Percentiles rank a stretch among this genome's conserved stretches.
These are phyloP conservation scores for Drosophila incognita DNA, from an alignment of 2,888 invertebrate species.

Conservation along the genomic window DNA sequence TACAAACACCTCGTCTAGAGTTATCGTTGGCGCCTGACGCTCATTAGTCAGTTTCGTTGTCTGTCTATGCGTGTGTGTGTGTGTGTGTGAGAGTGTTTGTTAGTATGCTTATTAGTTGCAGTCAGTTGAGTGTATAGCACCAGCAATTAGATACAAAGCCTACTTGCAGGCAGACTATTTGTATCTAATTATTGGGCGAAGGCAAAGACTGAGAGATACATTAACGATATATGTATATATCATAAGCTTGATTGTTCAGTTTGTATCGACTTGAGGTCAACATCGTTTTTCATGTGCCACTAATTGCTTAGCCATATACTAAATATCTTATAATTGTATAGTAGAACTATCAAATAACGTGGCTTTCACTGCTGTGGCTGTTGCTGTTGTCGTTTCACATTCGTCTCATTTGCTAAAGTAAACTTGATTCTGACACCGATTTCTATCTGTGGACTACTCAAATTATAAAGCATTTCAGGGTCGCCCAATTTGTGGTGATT, in stretches of 20 bases:
- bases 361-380: conserved; percentile 9
- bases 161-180: conserved; percentile 10
- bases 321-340: neutral
- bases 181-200: neutral
- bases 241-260: conserved; percentile 18
- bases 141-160: conserved; percentile 39
- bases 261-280: conserved; percentile 62
- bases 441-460: conserved; percentile 10
- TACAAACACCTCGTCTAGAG: conserved; percentile 10
- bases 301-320: conserved; percentile 55
- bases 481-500: conserved; percentile 41
- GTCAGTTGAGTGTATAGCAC: conserved; percentile 20
- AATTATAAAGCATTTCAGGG: conserved; percentile 53
- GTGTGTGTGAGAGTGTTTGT: conserved; percentile 27
- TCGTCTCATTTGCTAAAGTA: conserved; percentile 60
- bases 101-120: conserved; percentile 61
- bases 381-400: conserved; percentile 34
- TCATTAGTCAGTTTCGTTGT: conserved; percentile 15
- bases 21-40: conserved; percentile 6
- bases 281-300: conserved; percentile 56
- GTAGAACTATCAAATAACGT: conserved; percentile 24
- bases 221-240: conserved; percentile 10
- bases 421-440: conserved; percentile 22
- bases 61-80: neutral
- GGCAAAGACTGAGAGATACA: neutral